Evolutionary conservation across 2,888 invertebrate species (phyloP).

Genomic region (Drosophila yooni): DNA sequence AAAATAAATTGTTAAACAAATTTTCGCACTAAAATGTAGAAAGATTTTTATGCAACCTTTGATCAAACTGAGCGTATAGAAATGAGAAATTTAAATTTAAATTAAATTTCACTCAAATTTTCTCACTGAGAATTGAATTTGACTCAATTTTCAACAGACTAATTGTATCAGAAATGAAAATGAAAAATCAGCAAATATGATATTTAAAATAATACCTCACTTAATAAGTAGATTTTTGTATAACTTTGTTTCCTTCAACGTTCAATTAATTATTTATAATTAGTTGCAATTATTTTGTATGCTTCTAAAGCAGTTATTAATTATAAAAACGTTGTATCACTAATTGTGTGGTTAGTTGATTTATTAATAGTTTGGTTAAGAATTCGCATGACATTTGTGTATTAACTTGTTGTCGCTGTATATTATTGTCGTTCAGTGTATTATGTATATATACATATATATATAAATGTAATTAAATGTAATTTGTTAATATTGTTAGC

Average conservation of each 20-base stretch:
- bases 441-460: background rate
- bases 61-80: background rate
- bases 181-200: background rate
- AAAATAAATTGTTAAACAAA: slow-evolving; percentile 22
- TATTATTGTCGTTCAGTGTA: background rate
- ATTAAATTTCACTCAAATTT: background rate
- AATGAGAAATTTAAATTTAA: background rate
- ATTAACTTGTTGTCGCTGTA: background rate
- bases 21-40: background rate
- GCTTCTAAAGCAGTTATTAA: background rate
- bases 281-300: background rate
- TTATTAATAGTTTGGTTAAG: background rate
- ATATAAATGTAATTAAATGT: background rate
- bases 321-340: background rate
- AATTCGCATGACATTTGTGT: background rate
- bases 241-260: background rate
- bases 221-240: background rate
- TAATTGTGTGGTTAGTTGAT: background rate
- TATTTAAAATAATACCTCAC: background rate
- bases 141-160: too few species aligned
- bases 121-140: background rate
- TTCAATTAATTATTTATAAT: background rate
- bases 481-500: background rate
- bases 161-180: background rate
- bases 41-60: background rate